Base-by-base conservation (phyloP, 2,113 vertebrate genomes). In the Capreolus pygargus region DNA sequence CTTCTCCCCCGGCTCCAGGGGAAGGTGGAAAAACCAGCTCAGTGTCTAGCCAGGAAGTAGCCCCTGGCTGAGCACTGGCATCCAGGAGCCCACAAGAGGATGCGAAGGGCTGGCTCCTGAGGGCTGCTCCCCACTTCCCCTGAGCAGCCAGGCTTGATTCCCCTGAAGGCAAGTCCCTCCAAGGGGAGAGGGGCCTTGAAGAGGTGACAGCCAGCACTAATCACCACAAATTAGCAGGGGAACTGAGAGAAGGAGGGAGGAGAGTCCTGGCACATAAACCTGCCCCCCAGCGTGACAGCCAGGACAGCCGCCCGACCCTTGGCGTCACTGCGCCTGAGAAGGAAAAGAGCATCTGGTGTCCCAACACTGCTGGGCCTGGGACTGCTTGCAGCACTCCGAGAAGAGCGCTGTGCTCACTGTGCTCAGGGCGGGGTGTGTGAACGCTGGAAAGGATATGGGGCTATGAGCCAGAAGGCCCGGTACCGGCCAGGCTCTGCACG, bases 231-330 rank as follows among this genome's bases (percentile, higher is more conserved):
- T 74, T 5, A 93, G 60, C 15, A 55, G 54, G 58, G 52, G 58
- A 47, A 43, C 60, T 27, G 25, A 23, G 7, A 86, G 83, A 7
- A 61, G 45, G 54, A 82, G 13, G 8, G 52, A 52, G 25, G 19
- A 61, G 47, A 82, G 27, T 25, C 61, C 9, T 7, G 47, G 45
- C 36, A 36, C 11, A 1, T 17, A 79, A 57, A 28, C 15, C 28
- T 0, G 11, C 43, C 30, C 67, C n/a, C 2, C 39, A n/a, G 52
- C 0, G 0, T 61, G 67, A 39, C 47, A 39, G 60, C 60, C 17
- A n/a, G 76, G 82, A 15, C 7, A 25, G n/a, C n/a, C 10, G 3
- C 2, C 9, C 43, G n/a, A 43, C 64, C 83, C 27, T 7, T 15
- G 83, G 45, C n/a, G 12, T 28, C 64, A 57, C 30, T 12, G 64